Evolutionary conservation across 1,140 invertebrate genomes (phyloP), one percentile per base, ranked within the genome.

Genomic region (Chironomus tepperi): DNA sequence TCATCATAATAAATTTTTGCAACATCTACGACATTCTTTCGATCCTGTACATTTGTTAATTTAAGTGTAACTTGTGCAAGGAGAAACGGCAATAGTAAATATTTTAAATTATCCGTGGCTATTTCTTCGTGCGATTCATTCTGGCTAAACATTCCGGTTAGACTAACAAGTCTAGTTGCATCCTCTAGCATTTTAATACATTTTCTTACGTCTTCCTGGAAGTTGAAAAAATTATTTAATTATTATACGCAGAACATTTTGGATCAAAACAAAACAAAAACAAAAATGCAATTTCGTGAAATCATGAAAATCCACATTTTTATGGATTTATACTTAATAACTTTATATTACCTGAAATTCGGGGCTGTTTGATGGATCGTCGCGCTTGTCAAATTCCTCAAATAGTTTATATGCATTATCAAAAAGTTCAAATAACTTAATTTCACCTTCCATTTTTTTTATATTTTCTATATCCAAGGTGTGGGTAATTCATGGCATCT

Each of bases 61-160:
- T 92, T 92, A 74, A 91, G 83, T 10, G 86, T 87, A 0, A 95
- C 83, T 12, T 87, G 89, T 0, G 93, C 94, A 10, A 97, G 84
- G n/a, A 95, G 82, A 18, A 89, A 93, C 0, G 95, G 95, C 15
- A 96, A 79, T 1, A 96, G 81, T 73, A 96, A 86, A 78, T 93
- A 95, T 79, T 93, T 93, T 2, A 98, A 80, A 79, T 95, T 90
- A 76, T 90, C 89, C 12, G 94, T 95, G 0, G 93, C 83, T 10
- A 98, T 80, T 84, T 98, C 96, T 74, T 96, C 93, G 65, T 95
- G 85, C 24, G 84, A 85, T 86, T 98, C 96, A 84, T 98, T 98
- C 42, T 82, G 81, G 81, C 94, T 96, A 78, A 97, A 98, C 81
- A 98, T 87, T 70, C 87, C 89, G 0, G 91, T 84, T 57, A 89